A percentile compares a stretch with the other conserved stretches of the same genome.
These are phyloP conservation scores for Palaemon carinicauda DNA, from an alignment of 1,140 invertebrate species.

Conservation along the genomic window DNA sequence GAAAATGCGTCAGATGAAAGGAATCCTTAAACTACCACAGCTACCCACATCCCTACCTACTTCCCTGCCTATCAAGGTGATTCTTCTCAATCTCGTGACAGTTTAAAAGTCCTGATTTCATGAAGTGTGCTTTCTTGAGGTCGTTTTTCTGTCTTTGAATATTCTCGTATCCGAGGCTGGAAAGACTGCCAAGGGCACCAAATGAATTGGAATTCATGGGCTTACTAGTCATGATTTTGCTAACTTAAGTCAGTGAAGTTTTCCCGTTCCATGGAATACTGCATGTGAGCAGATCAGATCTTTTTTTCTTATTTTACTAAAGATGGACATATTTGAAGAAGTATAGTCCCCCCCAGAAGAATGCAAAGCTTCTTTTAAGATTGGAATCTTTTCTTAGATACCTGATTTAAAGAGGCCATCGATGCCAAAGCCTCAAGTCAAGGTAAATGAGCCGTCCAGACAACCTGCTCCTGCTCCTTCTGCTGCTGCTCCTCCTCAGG, in stretches of 20 bases:
- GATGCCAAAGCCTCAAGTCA: slow-evolving; percentile 31
- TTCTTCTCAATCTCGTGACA: slow-evolving; percentile 10
- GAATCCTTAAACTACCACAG: slow-evolving; percentile 47
- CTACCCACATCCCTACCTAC: slow-evolving; percentile 45
- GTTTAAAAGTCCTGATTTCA: neutral
- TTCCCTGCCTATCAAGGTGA: slow-evolving; percentile 53
- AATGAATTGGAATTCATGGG: neutral
- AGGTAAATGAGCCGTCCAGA: neutral
- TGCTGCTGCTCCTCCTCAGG: neutral
- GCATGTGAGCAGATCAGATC: neutral
- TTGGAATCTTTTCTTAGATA: slow-evolving; percentile 44
- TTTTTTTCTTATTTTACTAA: too few species aligned
- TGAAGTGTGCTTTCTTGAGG: too few species aligned
- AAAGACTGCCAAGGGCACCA: neutral
- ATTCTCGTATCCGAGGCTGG: neutral
- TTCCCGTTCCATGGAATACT: neutral
- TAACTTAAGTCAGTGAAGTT: too few species aligned
- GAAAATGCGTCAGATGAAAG: slow-evolving; percentile 53
- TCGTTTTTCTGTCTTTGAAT: too few species aligned
- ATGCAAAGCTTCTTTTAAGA: neutral
- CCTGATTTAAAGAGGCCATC: slow-evolving; percentile 38
- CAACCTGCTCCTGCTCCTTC: slow-evolving; percentile 3
- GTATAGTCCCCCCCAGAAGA: neutral
- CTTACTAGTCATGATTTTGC: too few species aligned
- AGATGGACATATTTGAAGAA: too few species aligned